Base-by-base conservation (phyloP, 1,140 invertebrate species). In the Aethina tumida region DNA sequence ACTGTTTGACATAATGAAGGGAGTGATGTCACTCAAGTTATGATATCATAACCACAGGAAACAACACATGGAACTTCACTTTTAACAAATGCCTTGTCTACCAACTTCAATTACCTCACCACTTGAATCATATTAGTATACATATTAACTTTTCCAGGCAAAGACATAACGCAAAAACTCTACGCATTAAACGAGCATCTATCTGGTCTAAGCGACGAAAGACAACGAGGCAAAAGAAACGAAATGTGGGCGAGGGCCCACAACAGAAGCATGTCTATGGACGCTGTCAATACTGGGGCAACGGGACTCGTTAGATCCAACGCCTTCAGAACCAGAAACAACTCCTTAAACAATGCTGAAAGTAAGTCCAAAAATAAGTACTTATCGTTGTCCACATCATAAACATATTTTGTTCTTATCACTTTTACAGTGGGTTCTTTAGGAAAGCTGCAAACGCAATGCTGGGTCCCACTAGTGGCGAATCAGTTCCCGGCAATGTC, bases 151-250 rank as follows among this genome's bases (percentile, higher is more conserved):
- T 29, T 64, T 68, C 13, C 50, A 79, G 77, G 79, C 22, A 86
- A 87, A 63, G 84, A 90, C 57, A 84, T 90, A 52, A 87, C 84
- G 2, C 77, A 82, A 49, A 88, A 90, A 62, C 63, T 88, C 43
- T 88, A 88, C 56, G 82, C 81, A 22, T 68, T 85, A 34, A 84
- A 84, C 56, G 83, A 87, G 55, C 73, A 77, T 42, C 60, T 77
- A 29, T 68, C 69, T 35, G 71, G 69, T 4, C 63, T 68, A 13
- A 62, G 46, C 6, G 59, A 53, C 2, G 63, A 67, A 18, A 52
- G 58, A 14, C 65, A 67, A 15, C 58, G 60, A 4, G 49, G 50
- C 1, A 55, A 55, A 27, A 52, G 62, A 5, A 58, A 64, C 15
- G 60, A 60, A 35, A 26, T 59, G 15, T 66, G 60, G 62, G 54